Percentiles rank a stretch among this genome's conserved stretches.
phyloP scores from a whole-genome alignment of 2,797 vertebrate species.

The Neosilurus hyrtlii region DNA sequence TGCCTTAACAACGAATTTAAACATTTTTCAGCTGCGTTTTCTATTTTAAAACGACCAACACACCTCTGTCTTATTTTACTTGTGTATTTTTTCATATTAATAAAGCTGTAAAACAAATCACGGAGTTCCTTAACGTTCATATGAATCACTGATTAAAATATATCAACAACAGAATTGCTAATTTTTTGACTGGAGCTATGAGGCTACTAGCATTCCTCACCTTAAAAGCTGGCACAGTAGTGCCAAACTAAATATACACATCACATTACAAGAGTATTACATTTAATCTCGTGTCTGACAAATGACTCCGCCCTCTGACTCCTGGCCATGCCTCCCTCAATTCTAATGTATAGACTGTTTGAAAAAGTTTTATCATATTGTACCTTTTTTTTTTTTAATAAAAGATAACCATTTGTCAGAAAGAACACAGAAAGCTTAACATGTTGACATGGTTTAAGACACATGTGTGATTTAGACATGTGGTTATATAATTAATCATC shows the following conservation, averaged over 20 bases:
- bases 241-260: background rate
- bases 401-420: no score
- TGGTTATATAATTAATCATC: background rate
- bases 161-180: background rate
- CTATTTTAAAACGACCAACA: background rate
- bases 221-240: background rate
- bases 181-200: background rate
- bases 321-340: background rate
- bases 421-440: background rate
- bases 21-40: background rate
- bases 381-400: background rate
- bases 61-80: background rate
- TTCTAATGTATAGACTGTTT: background rate
- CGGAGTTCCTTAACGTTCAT: background rate
- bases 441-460: background rate
- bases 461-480: background rate
- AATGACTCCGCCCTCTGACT: background rate
- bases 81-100: background rate
- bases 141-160: background rate
- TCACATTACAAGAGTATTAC: no score
- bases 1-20: background rate
- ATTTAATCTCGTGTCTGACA: background rate
- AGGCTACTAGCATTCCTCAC: background rate
- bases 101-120: no score
- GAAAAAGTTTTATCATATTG: background rate